Conservation (phyloP, 2,797 vertebrate genomes). For the Menidia menidia region DNA sequence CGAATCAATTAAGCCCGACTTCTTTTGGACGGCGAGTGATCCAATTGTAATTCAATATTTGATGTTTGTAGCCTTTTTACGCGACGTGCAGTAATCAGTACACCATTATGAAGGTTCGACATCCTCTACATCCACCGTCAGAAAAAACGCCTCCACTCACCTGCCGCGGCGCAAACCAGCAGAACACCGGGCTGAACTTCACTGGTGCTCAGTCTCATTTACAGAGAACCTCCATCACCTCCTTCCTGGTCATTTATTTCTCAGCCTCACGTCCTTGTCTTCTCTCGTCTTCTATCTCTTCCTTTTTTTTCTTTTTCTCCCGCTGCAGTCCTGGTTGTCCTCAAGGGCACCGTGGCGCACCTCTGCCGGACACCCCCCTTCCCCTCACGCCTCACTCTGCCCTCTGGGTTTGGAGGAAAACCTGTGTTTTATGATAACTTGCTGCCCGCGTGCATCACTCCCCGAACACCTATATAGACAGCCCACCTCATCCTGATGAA, state of each 20-base stretch:
- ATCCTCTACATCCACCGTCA: background rate
- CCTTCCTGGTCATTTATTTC: constrained; percentile 40
- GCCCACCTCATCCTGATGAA: constrained; percentile 42
- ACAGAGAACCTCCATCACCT: constrained; percentile 60
- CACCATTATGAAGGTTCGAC: background rate
- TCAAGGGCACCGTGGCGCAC: constrained; percentile 47
- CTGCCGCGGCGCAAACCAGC: constrained; percentile 48
- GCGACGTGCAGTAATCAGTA: constrained; percentile 1
- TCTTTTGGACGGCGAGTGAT: background rate
- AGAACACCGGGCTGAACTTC: constrained; percentile 48
- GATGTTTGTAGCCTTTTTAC: background rate
- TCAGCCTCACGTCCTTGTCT: background rate
- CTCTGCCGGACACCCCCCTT: constrained; percentile 26
- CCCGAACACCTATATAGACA: constrained; percentile 48
- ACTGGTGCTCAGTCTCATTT: constrained; percentile 46
- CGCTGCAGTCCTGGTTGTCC: constrained; percentile 34
- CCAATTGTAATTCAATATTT: background rate
- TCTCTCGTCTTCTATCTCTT: background rate
- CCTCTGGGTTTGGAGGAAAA: constrained; percentile 15
- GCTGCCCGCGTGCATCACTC: constrained; percentile 49
- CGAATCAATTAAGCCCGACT: constrained; percentile 4
- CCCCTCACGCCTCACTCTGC: constrained; percentile 26
- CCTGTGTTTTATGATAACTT: constrained; percentile 43
- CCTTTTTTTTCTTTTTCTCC: background rate
- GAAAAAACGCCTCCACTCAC: constrained; percentile 43